A percentile compares a stretch with the other conserved stretches of the same genome.
phyloP scores from a whole-genome alignment of 53 echinoderm and acorn worm species.

The Apostichopus leukothele region DNA sequence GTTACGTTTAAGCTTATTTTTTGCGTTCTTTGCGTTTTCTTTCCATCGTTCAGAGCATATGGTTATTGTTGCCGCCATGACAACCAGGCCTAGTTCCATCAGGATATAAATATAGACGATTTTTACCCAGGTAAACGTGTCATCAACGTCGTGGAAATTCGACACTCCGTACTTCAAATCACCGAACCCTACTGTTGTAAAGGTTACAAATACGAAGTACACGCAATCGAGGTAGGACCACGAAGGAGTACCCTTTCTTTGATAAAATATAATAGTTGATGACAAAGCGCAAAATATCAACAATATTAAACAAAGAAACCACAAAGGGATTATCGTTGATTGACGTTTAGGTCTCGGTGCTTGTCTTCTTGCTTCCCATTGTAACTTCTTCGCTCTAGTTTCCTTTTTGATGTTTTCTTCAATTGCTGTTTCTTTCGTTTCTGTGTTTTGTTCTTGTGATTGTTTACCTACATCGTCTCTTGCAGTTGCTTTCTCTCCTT shows the following conservation, averaged over 20 bases:
- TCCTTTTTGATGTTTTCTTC: background rate
- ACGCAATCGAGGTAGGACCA: conserved; percentile 20
- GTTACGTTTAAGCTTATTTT: background rate
- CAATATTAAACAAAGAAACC: background rate
- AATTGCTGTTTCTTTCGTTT: background rate
- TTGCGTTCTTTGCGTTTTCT: background rate
- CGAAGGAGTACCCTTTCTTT: background rate
- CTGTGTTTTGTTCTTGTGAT: background rate
- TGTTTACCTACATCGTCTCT: background rate
- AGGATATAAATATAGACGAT: background rate
- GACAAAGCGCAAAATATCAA: background rate
- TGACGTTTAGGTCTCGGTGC: background rate
- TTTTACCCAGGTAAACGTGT: background rate
- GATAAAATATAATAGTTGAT: background rate
- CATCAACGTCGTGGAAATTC: background rate
- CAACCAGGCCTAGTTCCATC: conserved; percentile 4
- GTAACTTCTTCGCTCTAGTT: background rate
- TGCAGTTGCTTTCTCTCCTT: background rate
- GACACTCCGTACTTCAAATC: background rate
- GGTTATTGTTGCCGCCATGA: conserved; percentile 21
- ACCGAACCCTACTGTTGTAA: conserved; percentile 26
- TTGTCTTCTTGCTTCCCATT: background rate
- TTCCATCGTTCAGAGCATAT: background rate
- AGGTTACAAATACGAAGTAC: background rate
- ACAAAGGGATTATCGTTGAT: background rate